phyloP scores from a whole-genome alignment of 2,113 vertebrate genomes.

The Petrocephalus microphthalmus region DNA sequence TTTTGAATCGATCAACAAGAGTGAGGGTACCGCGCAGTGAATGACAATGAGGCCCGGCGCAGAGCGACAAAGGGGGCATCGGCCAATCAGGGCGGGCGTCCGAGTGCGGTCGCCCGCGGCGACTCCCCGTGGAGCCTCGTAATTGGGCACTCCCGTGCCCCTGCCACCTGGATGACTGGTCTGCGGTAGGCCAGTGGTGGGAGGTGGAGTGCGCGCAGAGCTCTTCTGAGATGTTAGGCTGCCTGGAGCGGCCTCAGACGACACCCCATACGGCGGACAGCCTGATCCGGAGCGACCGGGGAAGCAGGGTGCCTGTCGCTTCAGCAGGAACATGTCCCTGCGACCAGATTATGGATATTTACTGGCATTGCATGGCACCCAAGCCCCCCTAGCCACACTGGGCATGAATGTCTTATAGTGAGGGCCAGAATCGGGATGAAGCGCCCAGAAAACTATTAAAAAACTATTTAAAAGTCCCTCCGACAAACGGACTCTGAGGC shows the following conservation, averaged over 20 bases:
- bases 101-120: neutral
- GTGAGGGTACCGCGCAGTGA: neutral
- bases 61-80: neutral
- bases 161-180: neutral
- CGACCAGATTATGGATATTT: neutral
- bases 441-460: neutral
- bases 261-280: neutral
- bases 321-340: neutral
- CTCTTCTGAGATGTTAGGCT: neutral
- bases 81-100: neutral
- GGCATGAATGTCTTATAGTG: neutral
- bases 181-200: neutral
- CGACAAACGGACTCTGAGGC: neutral
- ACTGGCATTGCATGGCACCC: neutral
- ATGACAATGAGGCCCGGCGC: neutral
- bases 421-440: neutral
- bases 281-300: neutral
- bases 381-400: neutral
- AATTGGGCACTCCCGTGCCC: neutral
- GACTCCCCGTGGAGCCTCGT: neutral
- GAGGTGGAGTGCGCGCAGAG: no score
- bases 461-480: neutral
- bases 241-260: neutral
- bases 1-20: slow-evolving; percentile 21
- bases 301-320: neutral